Conservation (phyloP, 2,797 vertebrate genomes). For the Lophotriccus pileatus region DNA sequence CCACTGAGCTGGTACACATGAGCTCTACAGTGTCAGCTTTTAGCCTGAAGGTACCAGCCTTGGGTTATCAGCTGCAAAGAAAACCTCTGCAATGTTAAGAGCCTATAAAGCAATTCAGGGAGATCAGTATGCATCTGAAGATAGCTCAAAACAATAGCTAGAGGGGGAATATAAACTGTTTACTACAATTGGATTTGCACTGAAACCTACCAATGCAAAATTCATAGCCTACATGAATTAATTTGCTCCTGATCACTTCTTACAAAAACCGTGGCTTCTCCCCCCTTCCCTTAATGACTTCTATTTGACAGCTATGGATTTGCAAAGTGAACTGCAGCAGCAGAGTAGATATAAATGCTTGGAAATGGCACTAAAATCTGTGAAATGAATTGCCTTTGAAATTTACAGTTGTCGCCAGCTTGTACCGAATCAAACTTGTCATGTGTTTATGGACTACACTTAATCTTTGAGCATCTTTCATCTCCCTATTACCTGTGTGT, state of each 20-base stretch:
- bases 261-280: not conserved
- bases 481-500: not conserved
- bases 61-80: not conserved
- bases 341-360: not conserved
- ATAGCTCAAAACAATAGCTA: slow-evolving; percentile 3
- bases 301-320: not conserved
- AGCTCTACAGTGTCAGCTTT: not conserved
- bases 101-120: not conserved
- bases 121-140: not conserved
- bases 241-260: slow-evolving; percentile 10
- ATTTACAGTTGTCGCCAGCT: not conserved
- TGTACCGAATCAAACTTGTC: not conserved
- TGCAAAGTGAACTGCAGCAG: not conserved
- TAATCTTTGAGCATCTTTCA: not conserved
- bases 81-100: not conserved
- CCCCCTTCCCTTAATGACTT: not conserved
- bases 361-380: not conserved
- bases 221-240: slow-evolving; percentile 1
- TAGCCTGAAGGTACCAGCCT: not conserved
- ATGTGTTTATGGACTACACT: not conserved
- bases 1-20: not conserved
- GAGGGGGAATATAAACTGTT: not conserved
- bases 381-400: not conserved
- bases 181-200: not conserved
- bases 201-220: slow-evolving; percentile 13